Base-by-base conservation (phyloP, 2,113 vertebrate species). In the Rhodinocichla rosea region DNA sequence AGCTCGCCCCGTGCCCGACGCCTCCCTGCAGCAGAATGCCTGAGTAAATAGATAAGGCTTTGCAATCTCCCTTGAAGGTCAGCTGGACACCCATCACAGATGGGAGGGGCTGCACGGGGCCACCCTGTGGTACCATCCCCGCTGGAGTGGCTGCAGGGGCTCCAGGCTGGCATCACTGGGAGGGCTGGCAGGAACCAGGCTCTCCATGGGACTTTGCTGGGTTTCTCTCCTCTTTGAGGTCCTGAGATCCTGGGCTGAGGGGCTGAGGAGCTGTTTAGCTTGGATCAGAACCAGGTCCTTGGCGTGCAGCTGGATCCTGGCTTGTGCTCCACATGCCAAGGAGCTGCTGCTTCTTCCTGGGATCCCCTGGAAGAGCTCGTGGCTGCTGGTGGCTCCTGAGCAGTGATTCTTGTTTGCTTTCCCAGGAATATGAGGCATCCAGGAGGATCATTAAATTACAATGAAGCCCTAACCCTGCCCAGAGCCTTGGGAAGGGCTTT, bases 61-160 rank as follows among this genome's bases (percentile, higher is more conserved):
- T 74, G 89, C 93, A 97, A 56, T 89, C 92, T 93, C 68, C 75
- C 92, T 80, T 92, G 95, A 95, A 97, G 96, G 97, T 97, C 97
- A 93, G 64, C 83, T 20, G 12, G 64, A 47, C 27, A 8, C 64
- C 52, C 39, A 28, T 14, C n/a, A 2, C 5, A 15, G 37, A 19
- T 1, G 4, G 87, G 52, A 76, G 59, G 64, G 69, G 26, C 55
- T 10, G 71, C 40, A 10, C 2, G 2, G 30, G 49, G 79, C 15
- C 2, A 0, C 21, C 7, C 76, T 1, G 32, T 19, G 74, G 6
- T 76, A 2, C 52, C 7, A 1, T 33, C 47, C 45, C 47, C 2
- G 4, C 33, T 5, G 5, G 32, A 15, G 39, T 6, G 86, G 52
- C n/a, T 39, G 73, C 33, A 27, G 50, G 0, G 4, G 30, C 8